These are phyloP conservation scores for Poeciliopsis retropinna DNA, from an alignment of 2,113 vertebrate genomes.

Conservation along the genomic window DNA sequence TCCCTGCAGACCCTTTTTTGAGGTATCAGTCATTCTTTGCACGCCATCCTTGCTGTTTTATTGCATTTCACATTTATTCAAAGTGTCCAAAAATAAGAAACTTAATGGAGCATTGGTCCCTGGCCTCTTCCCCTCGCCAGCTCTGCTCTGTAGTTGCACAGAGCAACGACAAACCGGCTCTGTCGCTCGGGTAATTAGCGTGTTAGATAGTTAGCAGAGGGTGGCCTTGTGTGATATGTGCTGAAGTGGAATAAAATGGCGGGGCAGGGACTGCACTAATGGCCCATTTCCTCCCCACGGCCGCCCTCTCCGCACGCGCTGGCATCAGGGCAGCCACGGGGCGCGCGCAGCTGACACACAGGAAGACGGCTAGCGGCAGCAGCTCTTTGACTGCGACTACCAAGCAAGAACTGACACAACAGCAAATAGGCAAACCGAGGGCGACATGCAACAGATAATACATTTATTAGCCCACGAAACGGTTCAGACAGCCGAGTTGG, in stretches of 20 bases:
- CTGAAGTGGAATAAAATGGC: constrained; percentile 74
- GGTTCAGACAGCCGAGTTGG: constrained; percentile 56
- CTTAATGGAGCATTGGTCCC: constrained; percentile 52
- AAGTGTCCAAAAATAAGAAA: constrained; percentile 31
- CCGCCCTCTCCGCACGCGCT: constrained; percentile 66
- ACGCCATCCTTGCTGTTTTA: background rate
- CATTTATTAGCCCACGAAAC: constrained; percentile 67
- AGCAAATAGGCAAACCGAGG: constrained; percentile 26
- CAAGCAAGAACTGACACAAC: constrained; percentile 42
- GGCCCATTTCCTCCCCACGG: constrained; percentile 73
- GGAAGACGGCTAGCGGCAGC: constrained; percentile 16
- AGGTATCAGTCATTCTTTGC: constrained; percentile 12
- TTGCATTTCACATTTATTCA: constrained; percentile 31
- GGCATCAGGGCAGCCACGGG: constrained; percentile 67
- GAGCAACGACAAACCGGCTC: constrained; percentile 53
- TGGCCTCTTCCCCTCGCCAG: constrained; percentile 32
- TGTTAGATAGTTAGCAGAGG: constrained; percentile 72
- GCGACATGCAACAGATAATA: constrained; percentile 43
- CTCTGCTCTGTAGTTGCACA: constrained; percentile 56
- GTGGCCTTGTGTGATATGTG: constrained; percentile 73
- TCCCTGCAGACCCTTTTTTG: constrained; percentile 5
- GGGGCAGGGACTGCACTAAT: constrained; percentile 77
- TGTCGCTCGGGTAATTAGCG: constrained; percentile 77
- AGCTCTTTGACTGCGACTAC: constrained; percentile 32
- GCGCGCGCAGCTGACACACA: constrained; percentile 45